Conservation (phyloP, 2,113 vertebrate species). For the Illadopsis cleaveri region DNA sequence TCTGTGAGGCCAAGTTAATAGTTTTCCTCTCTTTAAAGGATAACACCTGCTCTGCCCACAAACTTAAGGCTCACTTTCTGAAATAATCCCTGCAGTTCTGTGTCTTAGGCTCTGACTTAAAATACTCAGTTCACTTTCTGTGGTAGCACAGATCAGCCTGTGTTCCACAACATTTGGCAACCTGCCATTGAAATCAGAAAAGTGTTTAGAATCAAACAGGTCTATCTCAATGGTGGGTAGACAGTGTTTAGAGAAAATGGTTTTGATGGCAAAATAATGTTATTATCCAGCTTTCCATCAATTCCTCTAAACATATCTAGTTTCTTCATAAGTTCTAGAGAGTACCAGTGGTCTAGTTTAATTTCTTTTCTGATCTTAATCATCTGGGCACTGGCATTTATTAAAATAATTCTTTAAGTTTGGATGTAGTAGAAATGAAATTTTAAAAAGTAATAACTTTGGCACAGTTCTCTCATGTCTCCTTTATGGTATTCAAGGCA, state of each 20-base stretch:
- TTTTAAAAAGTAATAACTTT: not conserved
- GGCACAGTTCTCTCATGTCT: not conserved
- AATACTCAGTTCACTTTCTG: not conserved
- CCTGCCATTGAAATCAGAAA: not conserved
- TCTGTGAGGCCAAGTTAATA: not conserved
- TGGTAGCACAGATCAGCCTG: not conserved
- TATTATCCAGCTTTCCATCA: not conserved
- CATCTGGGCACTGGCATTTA: not conserved
- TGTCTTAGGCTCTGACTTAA: not conserved
- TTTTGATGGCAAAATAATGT: not conserved
- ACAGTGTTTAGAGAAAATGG: not conserved
- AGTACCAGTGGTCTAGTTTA: not conserved
- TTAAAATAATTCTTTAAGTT: not conserved
- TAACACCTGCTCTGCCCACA: not conserved
- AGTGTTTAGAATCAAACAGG: not conserved
- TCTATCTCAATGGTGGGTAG: not conserved
- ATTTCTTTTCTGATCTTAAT: not conserved
- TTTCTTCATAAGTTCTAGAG: not conserved
- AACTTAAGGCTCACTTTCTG: not conserved
- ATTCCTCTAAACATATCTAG: not conserved
- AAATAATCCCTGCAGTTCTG: not conserved
- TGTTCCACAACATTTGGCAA: not conserved
- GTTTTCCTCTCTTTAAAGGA: not conserved
- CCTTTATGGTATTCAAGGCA: not conserved
- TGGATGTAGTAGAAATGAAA: not conserved